Evolutionary conservation across 2,888 invertebrate species (phyloP), one percentile per base, ranked within the genome.

Genomic region (Drosophila meridionalis): DNA sequence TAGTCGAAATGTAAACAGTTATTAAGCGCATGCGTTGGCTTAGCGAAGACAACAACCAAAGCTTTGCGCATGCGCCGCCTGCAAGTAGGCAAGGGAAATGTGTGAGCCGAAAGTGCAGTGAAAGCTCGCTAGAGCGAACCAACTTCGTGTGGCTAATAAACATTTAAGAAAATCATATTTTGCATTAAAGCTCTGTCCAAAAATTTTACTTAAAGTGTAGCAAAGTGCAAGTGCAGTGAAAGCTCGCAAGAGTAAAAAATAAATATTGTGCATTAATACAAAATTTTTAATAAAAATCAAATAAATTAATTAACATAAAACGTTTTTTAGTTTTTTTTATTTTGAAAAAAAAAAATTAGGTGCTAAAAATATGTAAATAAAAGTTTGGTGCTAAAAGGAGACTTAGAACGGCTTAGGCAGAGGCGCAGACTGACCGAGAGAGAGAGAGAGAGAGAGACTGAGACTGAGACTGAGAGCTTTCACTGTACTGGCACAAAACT

Each of bases 31-130:
- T 42, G 36, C 52, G 36, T n/a, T 1, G 36, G 8, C 12, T 60
- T 32, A 72, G 68, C 43, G 11, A 36, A 73, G 67, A 67, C 63
- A 67, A 8, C 6, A 67, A 71, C 73, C 76, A 50, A 5, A 59
- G 28, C 28, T 20, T 53, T 69, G 59, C 48, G 26, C n/a, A 32
- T 7, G 36, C 14, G 26, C 45, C 2, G 75, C 73, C 78, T 69
- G 57, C 70, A 67, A 73, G 70, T 61, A 69, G 50, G 73, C 78
- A 69, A 48, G 45, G 9, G 0, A 28, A 56, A 20, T 30, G 11
- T 26, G 34, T 43, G 3, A 4, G 34, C 12, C 14, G 11, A 56
- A 42, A 60, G 65, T 80, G 57, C 79, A 76, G 80, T 60, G 40
- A 32, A 56, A 59, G 28, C 7, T 14, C 12, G 30, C 30, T n/a